Evolutionary conservation across 2,113 vertebrate species (phyloP).

Genomic region (Pterocles burchelli): DNA sequence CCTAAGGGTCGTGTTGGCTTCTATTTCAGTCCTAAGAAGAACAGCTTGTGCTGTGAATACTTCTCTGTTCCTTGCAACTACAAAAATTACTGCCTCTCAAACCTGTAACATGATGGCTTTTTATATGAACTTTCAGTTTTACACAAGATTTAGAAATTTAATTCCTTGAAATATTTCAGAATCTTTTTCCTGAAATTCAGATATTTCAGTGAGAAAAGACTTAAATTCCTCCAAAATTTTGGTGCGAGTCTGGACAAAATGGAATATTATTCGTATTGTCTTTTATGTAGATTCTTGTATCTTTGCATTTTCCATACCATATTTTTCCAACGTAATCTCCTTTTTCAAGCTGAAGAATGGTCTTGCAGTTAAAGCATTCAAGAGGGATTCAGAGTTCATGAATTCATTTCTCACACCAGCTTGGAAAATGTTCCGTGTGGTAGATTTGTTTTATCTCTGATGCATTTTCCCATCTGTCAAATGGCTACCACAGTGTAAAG

Average conservation of each 20-base stretch:
- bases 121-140: neutral
- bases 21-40: slow-evolving; percentile 12
- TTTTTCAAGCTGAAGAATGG: neutral
- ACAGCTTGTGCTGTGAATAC: neutral
- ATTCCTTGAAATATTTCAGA: neutral
- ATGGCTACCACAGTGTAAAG: neutral
- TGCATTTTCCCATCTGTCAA: neutral
- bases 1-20: neutral
- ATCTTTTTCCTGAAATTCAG: neutral
- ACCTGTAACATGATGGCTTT: neutral
- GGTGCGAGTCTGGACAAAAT: neutral
- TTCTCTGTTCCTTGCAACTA: neutral
- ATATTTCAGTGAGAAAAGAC: neutral
- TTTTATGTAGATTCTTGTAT: neutral
- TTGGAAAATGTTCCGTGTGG: neutral
- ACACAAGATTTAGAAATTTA: neutral
- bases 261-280: neutral
- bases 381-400: neutral
- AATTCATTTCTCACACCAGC: neutral
- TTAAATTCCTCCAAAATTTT: neutral
- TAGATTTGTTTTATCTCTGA: neutral
- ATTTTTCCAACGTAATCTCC: neutral
- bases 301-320: neutral
- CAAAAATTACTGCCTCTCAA: neutral
- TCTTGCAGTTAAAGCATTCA: neutral